A percentile compares a stretch with the other conserved stretches of the same genome.
These are phyloP conservation scores for Hucho hucho DNA, from an alignment of 2,113 vertebrate genomes.

Conservation along the genomic window DNA sequence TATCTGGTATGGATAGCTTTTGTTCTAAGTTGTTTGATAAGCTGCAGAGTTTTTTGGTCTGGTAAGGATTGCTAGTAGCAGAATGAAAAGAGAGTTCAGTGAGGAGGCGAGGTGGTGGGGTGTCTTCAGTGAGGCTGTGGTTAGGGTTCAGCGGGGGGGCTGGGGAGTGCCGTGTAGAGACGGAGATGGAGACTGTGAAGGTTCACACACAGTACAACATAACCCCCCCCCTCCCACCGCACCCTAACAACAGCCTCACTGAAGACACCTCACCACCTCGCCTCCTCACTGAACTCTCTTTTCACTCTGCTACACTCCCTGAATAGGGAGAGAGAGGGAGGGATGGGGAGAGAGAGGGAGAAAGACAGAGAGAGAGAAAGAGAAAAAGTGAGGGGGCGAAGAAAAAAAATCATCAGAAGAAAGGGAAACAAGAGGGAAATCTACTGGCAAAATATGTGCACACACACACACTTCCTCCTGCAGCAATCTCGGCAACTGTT, in stretches of 20 bases:
- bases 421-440: conserved; percentile 25
- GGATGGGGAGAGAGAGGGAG: conserved; percentile 17
- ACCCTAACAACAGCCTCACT: neutral
- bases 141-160: neutral
- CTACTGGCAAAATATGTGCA: conserved; percentile 48
- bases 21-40: no score
- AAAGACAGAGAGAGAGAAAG: conserved; percentile 2
- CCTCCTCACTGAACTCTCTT: conserved; percentile 2
- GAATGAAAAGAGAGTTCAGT: neutral
- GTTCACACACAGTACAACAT: conserved; percentile 70
- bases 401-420: conserved; percentile 38
- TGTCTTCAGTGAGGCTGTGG: neutral
- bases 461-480: conserved; percentile 8
- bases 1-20: no score
- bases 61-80: neutral
- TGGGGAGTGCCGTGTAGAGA: conserved; percentile 34
- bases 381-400: conserved; percentile 27
- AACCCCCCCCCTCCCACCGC: conserved; percentile 43
- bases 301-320: neutral
- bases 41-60: neutral
- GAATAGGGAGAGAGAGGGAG: neutral
- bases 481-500: conserved; percentile 42
- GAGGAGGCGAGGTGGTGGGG: conserved; percentile 7
- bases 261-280: conserved; percentile 7
- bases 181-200: conserved; percentile 47